Evolutionary conservation across 2,888 invertebrate species (phyloP).

Genomic region (Portevinia maculata): DNA sequence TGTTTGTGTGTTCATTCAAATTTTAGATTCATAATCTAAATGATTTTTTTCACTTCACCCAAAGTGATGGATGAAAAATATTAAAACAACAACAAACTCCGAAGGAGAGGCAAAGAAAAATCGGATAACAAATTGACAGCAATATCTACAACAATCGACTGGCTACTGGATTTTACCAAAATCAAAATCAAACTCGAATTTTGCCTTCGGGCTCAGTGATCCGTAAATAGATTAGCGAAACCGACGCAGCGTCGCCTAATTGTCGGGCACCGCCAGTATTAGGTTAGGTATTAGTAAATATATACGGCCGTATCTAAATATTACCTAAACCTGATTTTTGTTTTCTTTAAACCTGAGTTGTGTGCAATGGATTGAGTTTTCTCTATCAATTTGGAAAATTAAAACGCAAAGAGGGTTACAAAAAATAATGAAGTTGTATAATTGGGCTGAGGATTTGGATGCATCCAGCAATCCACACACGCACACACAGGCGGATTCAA

Average conservation of each 20-base stretch:
- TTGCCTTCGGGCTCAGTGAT: conserved; percentile 55
- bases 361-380: conserved; percentile 2
- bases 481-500: conserved; percentile 19
- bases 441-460: neutral
- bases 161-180: conserved; percentile 63
- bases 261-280: conserved; percentile 15
- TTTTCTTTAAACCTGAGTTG: neutral
- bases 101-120: conserved; percentile 37
- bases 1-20: conserved; percentile 60
- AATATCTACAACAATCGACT: conserved; percentile 37
- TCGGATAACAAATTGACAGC: conserved; percentile 53
- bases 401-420: conserved; percentile 21
- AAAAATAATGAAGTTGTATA: conserved; percentile 53
- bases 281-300: neutral
- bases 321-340: conserved; percentile 2
- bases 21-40: conserved; percentile 71
- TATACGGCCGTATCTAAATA: conserved; percentile 17
- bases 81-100: conserved; percentile 4
- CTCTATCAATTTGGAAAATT: conserved; percentile 34
- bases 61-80: conserved; percentile 64
- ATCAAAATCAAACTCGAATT: conserved; percentile 58
- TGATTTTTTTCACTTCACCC: conserved; percentile 46
- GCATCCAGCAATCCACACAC: no score
- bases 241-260: conserved; percentile 45
- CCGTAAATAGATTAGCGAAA: conserved; percentile 50